Evolutionary conservation across 2,113 vertebrate species (phyloP).

Genomic region (Sturnus vulgaris): DNA sequence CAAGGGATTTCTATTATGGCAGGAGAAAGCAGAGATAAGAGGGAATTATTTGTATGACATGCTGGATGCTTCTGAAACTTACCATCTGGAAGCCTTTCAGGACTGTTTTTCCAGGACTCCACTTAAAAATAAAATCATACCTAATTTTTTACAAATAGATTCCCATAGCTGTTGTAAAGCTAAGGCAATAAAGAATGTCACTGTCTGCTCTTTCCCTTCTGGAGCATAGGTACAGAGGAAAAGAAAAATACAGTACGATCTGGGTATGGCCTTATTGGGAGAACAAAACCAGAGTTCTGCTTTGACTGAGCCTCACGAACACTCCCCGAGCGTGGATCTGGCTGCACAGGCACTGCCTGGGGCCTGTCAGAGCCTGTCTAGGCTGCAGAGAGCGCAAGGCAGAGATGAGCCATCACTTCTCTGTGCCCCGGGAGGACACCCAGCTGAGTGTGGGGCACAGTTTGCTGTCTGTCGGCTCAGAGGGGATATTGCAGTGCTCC

Average conservation of each 20-base stretch:
- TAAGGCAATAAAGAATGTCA: background rate
- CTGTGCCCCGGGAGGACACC: background rate
- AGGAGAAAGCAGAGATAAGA: background rate
- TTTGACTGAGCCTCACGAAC: background rate
- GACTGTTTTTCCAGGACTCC: background rate
- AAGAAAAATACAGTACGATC: background rate
- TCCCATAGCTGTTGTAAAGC: background rate
- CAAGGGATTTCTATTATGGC: background rate
- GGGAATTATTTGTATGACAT: background rate
- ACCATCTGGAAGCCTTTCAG: background rate
- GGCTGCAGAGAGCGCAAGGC: rapidly evolving
- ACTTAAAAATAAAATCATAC: background rate
- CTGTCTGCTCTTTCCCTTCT: background rate
- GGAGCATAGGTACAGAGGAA: background rate
- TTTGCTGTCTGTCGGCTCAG: background rate
- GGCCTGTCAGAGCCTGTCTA: background rate
- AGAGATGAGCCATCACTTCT: background rate
- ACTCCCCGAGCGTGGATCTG: background rate
- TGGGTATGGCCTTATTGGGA: background rate
- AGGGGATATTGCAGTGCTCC: rapidly evolving
- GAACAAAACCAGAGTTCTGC: background rate
- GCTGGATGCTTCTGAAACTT: background rate
- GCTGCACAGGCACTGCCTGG: background rate
- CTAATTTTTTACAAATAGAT: background rate
- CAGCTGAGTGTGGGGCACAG: rapidly evolving